Evolutionary conservation across 2,888 invertebrate genomes (phyloP).

Genomic region (Nemurella pictetii): DNA sequence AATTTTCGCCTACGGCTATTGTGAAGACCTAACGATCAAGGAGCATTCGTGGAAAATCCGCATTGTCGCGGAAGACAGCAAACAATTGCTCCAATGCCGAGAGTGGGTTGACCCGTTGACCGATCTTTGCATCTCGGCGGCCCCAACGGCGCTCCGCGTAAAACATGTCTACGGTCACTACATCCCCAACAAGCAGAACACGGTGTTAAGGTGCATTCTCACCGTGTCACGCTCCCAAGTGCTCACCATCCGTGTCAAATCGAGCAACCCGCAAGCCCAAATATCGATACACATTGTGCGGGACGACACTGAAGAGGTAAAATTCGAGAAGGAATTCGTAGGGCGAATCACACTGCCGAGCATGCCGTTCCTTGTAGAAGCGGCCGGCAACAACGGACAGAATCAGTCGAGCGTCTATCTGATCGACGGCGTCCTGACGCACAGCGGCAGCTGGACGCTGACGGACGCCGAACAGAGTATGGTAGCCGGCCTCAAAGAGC

Average conservation of each 20-base stretch:
- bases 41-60: constrained; percentile 46
- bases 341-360: not conserved
- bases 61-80: constrained; percentile 44
- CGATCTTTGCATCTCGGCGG: not conserved
- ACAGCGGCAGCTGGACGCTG: not conserved
- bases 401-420: not conserved
- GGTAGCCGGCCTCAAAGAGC: not conserved
- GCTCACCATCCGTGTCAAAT: not conserved
- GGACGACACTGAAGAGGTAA: not conserved
- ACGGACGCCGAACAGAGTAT: not conserved
- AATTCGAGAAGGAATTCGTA: not conserved
- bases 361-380: not conserved
- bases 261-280: not conserved
- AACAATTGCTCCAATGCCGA: constrained; percentile 20
- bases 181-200: constrained; percentile 26
- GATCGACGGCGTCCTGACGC: not conserved
- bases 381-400: not conserved
- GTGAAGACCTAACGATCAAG: constrained; percentile 35
- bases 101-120: not conserved
- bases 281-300: not conserved
- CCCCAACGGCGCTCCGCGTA: not conserved
- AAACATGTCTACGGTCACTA: constrained; percentile 13
- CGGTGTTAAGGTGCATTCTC: not conserved
- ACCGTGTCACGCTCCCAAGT: not conserved
- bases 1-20: constrained; percentile 46